Evolutionary conservation across 1,140 invertebrate genomes (phyloP), one percentile per base, ranked within the genome.

Genomic region (Papilio xuthus): DNA sequence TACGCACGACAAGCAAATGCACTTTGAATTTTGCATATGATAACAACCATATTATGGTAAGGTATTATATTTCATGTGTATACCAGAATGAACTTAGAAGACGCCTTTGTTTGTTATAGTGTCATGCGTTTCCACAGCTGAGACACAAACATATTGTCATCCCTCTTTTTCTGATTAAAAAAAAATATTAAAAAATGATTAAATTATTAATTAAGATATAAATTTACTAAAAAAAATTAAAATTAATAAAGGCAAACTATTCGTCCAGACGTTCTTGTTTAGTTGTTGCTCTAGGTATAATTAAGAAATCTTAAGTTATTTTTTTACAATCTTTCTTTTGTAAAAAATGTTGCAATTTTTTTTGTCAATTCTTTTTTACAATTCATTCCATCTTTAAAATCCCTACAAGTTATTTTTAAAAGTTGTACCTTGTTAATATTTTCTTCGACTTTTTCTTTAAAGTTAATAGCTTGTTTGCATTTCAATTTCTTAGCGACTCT

Each of bases 381-480:
- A 15, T 63, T 63, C 13, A 10, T 60, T 10, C 23, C 10, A 20
- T 13, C 20, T 26, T 60, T 60, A 12, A 60, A 60, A 60, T 60
- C 1, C 3, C 56, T 26, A 12, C 53, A 60, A 26, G 56, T 60
- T 60, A 60, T 26, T 32, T 63, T 63, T 63, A 7, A 63, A 63
- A 63, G 10, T 63, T 10, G 23, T 26, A 26, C 20, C 10, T 60
- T 63, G 60, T 63, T 63, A 63, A 63, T 32, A 63, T 63, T 63
- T 63, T 63, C 60, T 28, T 28, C 60, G 26, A 32, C 60, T 63
- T 63, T 63, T 63, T 28, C 60, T 63, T 28, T 63, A 63, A 63
- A 63, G 26, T 63, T 63, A 63, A 63, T 63, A 28, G 60, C 26
- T 63, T 63, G 28, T 63, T 63, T 63, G 23, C 60, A 63, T 67